Evolutionary conservation across 2,113 vertebrate species (phyloP).

Genomic region (Gallinago media): DNA sequence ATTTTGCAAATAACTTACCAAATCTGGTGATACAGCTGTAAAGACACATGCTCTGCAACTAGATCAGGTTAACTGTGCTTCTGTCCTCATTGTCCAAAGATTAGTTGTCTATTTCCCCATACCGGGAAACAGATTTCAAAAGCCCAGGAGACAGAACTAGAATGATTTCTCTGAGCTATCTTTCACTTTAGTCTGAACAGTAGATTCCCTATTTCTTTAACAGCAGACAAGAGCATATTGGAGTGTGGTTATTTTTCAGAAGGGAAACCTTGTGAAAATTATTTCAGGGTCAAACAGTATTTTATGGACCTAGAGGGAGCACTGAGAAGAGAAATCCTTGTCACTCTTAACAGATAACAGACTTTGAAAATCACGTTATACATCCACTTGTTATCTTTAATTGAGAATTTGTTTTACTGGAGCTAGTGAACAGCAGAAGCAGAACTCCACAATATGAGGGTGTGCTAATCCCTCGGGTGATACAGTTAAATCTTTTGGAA

Average conservation of each 20-base stretch:
- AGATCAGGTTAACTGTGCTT: neutral
- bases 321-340: neutral
- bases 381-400: neutral
- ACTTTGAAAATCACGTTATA: constrained; percentile 10
- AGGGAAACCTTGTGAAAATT: neutral
- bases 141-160: neutral
- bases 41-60: neutral
- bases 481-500: neutral
- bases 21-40: neutral
- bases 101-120: neutral
- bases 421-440: neutral
- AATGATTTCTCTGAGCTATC: neutral
- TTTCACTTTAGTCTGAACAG: neutral
- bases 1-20: neutral
- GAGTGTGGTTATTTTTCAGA: neutral
- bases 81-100: neutral
- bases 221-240: neutral
- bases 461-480: neutral
- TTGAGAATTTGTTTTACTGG: neutral
- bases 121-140: neutral
- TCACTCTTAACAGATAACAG: neutral
- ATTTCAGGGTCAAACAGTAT: constrained; percentile 30
- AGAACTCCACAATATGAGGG: neutral
- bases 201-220: neutral
- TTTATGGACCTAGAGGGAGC: neutral